Base-by-base conservation (phyloP, 2,888 invertebrate species). In the Erynnis tages region DNA sequence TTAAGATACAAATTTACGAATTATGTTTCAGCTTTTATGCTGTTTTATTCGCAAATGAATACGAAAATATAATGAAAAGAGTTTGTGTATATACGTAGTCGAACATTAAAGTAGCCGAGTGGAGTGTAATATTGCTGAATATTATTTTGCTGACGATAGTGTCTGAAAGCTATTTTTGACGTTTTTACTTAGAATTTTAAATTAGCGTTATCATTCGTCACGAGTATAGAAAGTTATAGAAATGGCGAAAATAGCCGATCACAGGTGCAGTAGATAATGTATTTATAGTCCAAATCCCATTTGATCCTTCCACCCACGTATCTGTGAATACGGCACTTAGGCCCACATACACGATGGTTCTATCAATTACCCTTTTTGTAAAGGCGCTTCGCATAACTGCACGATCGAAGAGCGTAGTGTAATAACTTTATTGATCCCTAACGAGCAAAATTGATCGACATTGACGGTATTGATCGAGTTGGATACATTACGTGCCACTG, bases 391-490 rank as follows among this genome's bases (percentile, higher is more conserved):
- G 35, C 35, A 50, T 50, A 50, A 50, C 50, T 53, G 55, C 38
- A 54, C 46, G 41, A 44, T 17, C 54, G 44, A 47, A 43, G 54
- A 49, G 41, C 30, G 52, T 81, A 79, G 82, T 79, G 46, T 82
- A 79, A 84, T 79, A 79, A 79, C 77, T 77, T 78, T 77, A 81
- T 82, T 77, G 79, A 81, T 79, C 73, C 75, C 67, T 77, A 80
- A 81, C 80, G 77, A 82, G 75, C 73, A 75, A 79, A 80, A 84
- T 82, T 82, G 81, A 85, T 84, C 82, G 79, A 72, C 71, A 79
- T 79, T 81, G 83, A 84, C 79, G 79, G 84, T 84, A 78, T 82
- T 84, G 85, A 88, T 86, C 78, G 83, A 70, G 76, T 30, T 44
- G 37, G 37, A 44, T 43, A 30, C 52, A 79, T 81, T 77, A 81